Percentiles rank a stretch among this genome's conserved stretches.
phyloP scores from a whole-genome alignment of 1,140 invertebrate species.

The Penaeus indicus region DNA sequence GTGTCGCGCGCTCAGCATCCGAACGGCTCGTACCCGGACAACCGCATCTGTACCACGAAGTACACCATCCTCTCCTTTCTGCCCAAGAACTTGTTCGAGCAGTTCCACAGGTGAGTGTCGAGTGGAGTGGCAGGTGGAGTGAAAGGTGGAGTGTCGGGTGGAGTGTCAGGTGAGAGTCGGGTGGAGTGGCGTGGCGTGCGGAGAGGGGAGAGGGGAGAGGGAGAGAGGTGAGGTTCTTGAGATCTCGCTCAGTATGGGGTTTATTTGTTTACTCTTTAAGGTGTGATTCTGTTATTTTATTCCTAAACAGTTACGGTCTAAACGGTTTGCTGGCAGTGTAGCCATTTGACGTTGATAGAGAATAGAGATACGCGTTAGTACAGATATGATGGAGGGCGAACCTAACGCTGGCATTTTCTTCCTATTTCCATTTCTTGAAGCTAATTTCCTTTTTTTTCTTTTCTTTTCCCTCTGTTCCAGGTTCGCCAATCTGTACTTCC shows the following conservation, averaged over 20 bases:
- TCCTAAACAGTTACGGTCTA: too few species aligned
- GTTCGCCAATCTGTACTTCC: slow-evolving; percentile 98
- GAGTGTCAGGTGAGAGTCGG: background rate
- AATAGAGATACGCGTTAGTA: too few species aligned
- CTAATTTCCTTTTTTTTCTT: background rate
- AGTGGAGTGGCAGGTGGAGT: too few species aligned
- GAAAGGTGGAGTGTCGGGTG: background rate
- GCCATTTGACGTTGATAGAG: too few species aligned
- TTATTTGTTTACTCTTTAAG: too few species aligned
- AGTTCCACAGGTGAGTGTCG: slow-evolving; percentile 83
- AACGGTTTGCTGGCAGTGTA: too few species aligned
- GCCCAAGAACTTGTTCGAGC: slow-evolving; percentile 96
- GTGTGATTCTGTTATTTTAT: background rate
- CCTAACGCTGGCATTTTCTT: too few species aligned
- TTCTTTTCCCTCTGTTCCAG: slow-evolving; percentile 29
- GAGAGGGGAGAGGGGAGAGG: background rate
- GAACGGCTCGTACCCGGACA: slow-evolving; percentile 83
- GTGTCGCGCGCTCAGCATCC: slow-evolving; percentile 84
- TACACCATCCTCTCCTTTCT: slow-evolving; percentile 95
- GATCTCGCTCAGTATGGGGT: background rate
- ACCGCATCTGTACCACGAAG: slow-evolving; percentile 93
- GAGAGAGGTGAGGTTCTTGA: background rate
- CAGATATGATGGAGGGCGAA: too few species aligned
- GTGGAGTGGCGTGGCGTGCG: background rate
- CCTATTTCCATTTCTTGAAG: too few species aligned